Conservation (phyloP, 2,888 invertebrate genomes). For the Drosophila multiciliata region DNA sequence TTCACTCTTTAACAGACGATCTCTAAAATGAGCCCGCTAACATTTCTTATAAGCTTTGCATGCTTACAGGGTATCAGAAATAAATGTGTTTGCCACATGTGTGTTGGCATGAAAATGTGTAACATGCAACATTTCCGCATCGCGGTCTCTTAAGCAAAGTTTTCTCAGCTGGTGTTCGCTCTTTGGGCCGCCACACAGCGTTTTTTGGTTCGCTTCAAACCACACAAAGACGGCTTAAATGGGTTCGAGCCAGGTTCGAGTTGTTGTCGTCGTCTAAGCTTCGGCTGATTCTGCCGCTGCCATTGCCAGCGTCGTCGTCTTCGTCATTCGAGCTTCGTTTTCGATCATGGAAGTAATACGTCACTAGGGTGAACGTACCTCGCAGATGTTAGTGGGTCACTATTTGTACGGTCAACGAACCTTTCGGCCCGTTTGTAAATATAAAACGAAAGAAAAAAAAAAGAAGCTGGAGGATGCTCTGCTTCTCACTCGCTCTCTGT, state of each 20-base stretch:
- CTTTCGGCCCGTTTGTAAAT: constrained; percentile 83
- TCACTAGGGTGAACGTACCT: constrained; percentile 85
- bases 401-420: constrained; percentile 85
- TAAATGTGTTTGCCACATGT: constrained; percentile 9
- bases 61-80: neutral
- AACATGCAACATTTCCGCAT: constrained; percentile 75
- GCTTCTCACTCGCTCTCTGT: constrained; percentile 12
- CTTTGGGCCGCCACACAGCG: constrained; percentile 54
- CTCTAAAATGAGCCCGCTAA: neutral
- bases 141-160: constrained; percentile 58
- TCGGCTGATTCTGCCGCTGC: constrained; percentile 40
- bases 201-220: constrained; percentile 57
- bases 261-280: constrained; percentile 41
- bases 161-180: constrained; percentile 30
- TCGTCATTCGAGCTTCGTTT: constrained; percentile 50
- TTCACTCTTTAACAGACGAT: neutral
- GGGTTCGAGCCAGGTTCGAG: constrained; percentile 74
- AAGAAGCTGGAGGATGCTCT: constrained; percentile 61
- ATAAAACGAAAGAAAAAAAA: constrained; percentile 65
- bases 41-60: neutral
- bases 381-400: constrained; percentile 86
- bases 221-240: constrained; percentile 46
- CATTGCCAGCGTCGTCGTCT: neutral
- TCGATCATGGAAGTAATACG: constrained; percentile 83
- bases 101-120: constrained; percentile 33